Percentiles rank a stretch among this genome's conserved stretches.
These are phyloP conservation scores for Pygocentrus nattereri DNA, from an alignment of 2,797 vertebrate species.

Conservation along the genomic window DNA sequence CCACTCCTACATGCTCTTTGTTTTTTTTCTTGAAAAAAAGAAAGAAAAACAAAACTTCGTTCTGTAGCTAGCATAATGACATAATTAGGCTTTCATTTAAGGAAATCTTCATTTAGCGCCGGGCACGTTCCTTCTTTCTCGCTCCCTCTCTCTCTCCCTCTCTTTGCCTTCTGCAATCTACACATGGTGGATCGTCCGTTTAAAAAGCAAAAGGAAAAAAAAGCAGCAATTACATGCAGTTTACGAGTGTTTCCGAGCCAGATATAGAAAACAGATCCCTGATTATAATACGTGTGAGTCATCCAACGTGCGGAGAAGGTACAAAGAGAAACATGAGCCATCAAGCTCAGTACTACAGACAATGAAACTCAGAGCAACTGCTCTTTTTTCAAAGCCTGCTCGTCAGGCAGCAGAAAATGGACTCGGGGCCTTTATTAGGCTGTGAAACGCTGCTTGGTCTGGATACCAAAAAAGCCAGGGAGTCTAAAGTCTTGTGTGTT, in stretches of 20 bases:
- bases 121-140: slow-evolving; percentile 34
- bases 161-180: slow-evolving; percentile 6
- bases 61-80: slow-evolving; percentile 64
- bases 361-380: slow-evolving; percentile 3
- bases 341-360: slow-evolving; percentile 11
- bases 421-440: background rate
- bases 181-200: slow-evolving; percentile 14
- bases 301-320: slow-evolving; percentile 35
- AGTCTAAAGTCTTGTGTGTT: slow-evolving; percentile 11
- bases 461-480: background rate
- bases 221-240: slow-evolving; percentile 53
- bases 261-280: slow-evolving; percentile 57
- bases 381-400: background rate
- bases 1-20: slow-evolving; percentile 40
- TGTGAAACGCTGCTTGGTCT: slow-evolving; percentile 29
- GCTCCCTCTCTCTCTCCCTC: background rate
- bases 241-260: slow-evolving; percentile 50
- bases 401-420: slow-evolving; percentile 11
- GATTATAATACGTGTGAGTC: slow-evolving; percentile 52
- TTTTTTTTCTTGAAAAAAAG: slow-evolving; percentile 59
- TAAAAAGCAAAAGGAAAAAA: slow-evolving; percentile 43
- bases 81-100: slow-evolving; percentile 67
- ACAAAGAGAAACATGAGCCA: slow-evolving; percentile 43
- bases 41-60: slow-evolving; percentile 26
- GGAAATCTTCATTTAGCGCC: slow-evolving; percentile 56